A percentile compares a stretch with the other conserved stretches of the same genome.
Evolutionary conservation across 2,888 invertebrate species (phyloP).

Genomic region (Folsomia manolachei): DNA sequence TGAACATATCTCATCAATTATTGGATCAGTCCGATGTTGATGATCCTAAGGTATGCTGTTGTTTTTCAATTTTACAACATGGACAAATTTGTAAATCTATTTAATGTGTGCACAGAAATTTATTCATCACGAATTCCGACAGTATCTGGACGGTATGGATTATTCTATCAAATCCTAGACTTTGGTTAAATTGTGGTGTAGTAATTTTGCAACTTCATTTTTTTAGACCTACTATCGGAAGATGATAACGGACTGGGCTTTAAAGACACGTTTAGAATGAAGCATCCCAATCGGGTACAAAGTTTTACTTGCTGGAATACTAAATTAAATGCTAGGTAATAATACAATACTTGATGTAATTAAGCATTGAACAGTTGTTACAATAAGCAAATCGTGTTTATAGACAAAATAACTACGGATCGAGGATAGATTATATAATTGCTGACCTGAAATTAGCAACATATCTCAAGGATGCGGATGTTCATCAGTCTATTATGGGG

Average conservation of each 20-base stretch:
- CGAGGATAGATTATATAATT: constrained; percentile 44
- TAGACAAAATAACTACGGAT: constrained; percentile 44
- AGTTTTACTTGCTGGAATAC: constrained; percentile 46
- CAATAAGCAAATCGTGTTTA: too few species aligned
- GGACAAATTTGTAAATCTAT: background rate
- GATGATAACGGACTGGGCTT: constrained; percentile 16
- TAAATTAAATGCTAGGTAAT: constrained; percentile 27
- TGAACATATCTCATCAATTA: constrained; percentile 37
- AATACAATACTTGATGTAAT: background rate
- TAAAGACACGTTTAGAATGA: constrained; percentile 33
- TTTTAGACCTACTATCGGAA: constrained; percentile 21
- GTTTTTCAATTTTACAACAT: constrained; percentile 1
- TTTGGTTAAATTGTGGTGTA: too few species aligned
- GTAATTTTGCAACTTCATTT: too few species aligned
- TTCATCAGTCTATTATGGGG: constrained; percentile 38
- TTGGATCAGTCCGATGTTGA: constrained; percentile 30
- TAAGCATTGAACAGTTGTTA: too few species aligned
- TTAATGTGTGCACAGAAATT: constrained; percentile 25
- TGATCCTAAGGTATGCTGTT: background rate
- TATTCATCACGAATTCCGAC: constrained; percentile 19
- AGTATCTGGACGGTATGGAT: constrained; percentile 29
- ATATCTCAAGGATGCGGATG: constrained; percentile 34
- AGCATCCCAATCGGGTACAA: constrained; percentile 27
- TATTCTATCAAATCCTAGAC: too few species aligned
- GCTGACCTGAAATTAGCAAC: constrained; percentile 31